These are phyloP conservation scores for Lochmaea crataegi DNA, from an alignment of 2,888 invertebrate genomes.

Conservation along the genomic window DNA sequence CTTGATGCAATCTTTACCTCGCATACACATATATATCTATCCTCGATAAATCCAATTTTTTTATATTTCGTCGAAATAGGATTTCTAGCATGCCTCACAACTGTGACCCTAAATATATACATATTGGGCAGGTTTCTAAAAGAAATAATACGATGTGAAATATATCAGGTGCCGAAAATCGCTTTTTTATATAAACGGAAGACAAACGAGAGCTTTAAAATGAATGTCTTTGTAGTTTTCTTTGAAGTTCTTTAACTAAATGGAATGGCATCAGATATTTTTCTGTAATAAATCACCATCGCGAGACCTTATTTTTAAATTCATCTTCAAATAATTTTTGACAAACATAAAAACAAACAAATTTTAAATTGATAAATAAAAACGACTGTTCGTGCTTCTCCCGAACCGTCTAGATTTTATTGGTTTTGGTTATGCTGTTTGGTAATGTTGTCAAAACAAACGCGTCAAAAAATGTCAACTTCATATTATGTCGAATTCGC, in stretches of 20 bases:
- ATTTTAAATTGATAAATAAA: too few relatives aligned
- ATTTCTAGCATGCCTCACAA: conserved; percentile 28
- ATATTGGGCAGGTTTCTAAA: conserved; percentile 18
- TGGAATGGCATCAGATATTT: neutral
- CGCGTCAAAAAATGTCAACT: too few relatives aligned
- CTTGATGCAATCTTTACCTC: conserved; percentile 30
- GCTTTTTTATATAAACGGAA: neutral
- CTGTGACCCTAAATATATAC: conserved; percentile 29
- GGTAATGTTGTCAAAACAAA: too few relatives aligned
- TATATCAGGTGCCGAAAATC: conserved; percentile 8
- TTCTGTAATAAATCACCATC: too few relatives aligned
- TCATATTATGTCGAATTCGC: too few relatives aligned
- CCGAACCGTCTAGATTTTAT: too few relatives aligned
- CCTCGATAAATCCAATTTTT: conserved; percentile 34
- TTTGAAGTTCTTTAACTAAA: conserved; percentile 13
- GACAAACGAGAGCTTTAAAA: conserved; percentile 15
- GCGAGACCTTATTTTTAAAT: too few relatives aligned
- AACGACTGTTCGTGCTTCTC: too few relatives aligned
- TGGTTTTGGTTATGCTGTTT: too few relatives aligned
- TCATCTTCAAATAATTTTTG: too few relatives aligned
- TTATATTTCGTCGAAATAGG: conserved; percentile 25
- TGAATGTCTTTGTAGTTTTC: conserved; percentile 2
- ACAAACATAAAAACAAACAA: too few relatives aligned
- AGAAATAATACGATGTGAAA: conserved; percentile 9
- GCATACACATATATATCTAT: conserved; percentile 7